These are phyloP conservation scores for Erithacus rubecula DNA, from an alignment of 2,797 vertebrate species.

Conservation along the genomic window DNA sequence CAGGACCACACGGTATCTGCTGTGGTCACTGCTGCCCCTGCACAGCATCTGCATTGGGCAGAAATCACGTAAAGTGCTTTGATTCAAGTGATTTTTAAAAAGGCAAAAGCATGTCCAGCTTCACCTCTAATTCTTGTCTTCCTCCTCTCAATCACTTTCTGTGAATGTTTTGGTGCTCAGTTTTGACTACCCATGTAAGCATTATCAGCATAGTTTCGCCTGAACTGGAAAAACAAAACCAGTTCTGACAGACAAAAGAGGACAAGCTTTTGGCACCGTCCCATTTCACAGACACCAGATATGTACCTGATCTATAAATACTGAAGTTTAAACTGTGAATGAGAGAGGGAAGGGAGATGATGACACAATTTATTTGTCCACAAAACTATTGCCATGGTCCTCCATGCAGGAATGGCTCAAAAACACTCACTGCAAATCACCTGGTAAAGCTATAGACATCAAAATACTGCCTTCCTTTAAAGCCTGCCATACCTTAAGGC, in stretches of 20 bases:
- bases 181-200: neutral
- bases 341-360: neutral
- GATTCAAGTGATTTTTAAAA: neutral
- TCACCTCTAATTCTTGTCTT: neutral
- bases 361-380: neutral
- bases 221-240: neutral
- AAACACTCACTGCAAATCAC: neutral
- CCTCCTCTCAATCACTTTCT: neutral
- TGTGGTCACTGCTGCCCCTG: neutral
- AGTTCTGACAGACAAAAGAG: neutral
- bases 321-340: neutral
- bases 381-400: neutral
- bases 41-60: neutral
- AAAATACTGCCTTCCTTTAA: neutral
- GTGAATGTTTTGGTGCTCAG: neutral
- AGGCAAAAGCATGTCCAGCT: neutral
- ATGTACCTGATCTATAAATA: neutral
- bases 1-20: neutral
- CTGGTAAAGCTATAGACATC: neutral
- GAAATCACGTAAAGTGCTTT: neutral
- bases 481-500: neutral
- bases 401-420: neutral
- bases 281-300: neutral
- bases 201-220: neutral
- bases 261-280: neutral